Conservation (phyloP, 2,113 vertebrate species). For the Ramphastos sulfuratus region DNA sequence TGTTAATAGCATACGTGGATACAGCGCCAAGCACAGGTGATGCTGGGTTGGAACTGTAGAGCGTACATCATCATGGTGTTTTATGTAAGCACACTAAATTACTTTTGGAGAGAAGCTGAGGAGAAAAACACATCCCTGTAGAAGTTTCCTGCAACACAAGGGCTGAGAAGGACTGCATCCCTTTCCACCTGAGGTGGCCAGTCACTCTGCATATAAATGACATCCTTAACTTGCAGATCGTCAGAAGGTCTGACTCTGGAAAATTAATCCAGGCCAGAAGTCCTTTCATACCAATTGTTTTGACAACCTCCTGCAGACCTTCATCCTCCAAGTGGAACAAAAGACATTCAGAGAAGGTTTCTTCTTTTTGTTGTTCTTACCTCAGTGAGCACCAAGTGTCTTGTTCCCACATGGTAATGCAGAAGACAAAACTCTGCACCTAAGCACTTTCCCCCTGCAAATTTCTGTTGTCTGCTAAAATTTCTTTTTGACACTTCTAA, state of each 20-base stretch:
- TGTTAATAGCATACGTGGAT: fast-evolving
- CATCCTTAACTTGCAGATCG: background rate
- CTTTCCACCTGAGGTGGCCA: background rate
- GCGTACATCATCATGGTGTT: background rate
- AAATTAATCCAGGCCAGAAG: background rate
- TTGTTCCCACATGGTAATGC: background rate
- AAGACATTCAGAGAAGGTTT: background rate
- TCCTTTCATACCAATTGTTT: background rate
- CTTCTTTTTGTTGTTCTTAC: background rate
- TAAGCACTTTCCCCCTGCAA: background rate
- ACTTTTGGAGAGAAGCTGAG: background rate
- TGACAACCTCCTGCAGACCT: background rate
- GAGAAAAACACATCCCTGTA: background rate
- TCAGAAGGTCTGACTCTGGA: background rate
- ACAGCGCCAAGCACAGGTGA: fast-evolving
- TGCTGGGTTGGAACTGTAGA: background rate
- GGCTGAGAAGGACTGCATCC: background rate
- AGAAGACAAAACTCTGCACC: background rate
- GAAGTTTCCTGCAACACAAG: fast-evolving
- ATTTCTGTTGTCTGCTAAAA: background rate
- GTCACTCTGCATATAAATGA: background rate
- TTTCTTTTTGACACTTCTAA: background rate
- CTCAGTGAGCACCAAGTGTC: background rate
- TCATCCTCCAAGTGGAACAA: background rate
- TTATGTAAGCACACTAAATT: background rate